Evolutionary conservation across 2,113 vertebrate species (phyloP).

Genomic region (Platichthys stellatus): DNA sequence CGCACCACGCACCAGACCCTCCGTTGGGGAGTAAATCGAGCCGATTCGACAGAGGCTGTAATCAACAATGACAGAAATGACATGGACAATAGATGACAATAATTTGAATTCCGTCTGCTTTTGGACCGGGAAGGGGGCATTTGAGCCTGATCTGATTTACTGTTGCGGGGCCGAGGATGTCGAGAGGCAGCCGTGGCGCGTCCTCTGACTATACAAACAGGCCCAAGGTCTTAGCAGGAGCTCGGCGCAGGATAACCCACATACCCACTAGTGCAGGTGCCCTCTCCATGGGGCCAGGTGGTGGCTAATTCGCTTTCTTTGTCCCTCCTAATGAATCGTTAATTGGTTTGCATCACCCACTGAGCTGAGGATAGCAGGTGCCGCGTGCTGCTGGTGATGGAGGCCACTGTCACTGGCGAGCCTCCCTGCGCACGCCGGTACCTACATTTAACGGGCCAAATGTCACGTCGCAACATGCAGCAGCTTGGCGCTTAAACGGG

Average conservation of each 20-base stretch:
- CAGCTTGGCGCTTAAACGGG: constrained; percentile 38
- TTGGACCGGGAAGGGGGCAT: constrained; percentile 18
- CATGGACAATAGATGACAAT: constrained; percentile 63
- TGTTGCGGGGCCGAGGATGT: constrained; percentile 33
- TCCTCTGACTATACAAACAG: constrained; percentile 53
- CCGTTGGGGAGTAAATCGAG: constrained; percentile 27
- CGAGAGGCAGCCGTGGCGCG: not conserved
- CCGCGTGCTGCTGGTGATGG: constrained; percentile 64
- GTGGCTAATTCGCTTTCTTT: constrained; percentile 80
- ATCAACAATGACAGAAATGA: constrained; percentile 61
- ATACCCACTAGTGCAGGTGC: constrained; percentile 82
- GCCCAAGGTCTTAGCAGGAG: constrained; percentile 51
- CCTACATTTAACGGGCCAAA: constrained; percentile 71
- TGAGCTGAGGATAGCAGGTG: constrained; percentile 73
- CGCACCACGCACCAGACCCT: constrained; percentile 30
- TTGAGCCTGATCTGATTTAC: constrained; percentile 54
- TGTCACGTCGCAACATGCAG: constrained; percentile 60
- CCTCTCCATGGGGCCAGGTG: constrained; percentile 84
- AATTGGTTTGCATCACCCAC: constrained; percentile 84
- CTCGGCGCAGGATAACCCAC: constrained; percentile 66
- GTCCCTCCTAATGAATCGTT: constrained; percentile 84
- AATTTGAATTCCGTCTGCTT: constrained; percentile 62
- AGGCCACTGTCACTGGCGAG: constrained; percentile 56
- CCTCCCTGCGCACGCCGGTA: constrained; percentile 30
- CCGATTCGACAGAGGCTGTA: constrained; percentile 32